Base-by-base conservation (phyloP, 2,113 vertebrate genomes). In the Ursus arctos region DNA sequence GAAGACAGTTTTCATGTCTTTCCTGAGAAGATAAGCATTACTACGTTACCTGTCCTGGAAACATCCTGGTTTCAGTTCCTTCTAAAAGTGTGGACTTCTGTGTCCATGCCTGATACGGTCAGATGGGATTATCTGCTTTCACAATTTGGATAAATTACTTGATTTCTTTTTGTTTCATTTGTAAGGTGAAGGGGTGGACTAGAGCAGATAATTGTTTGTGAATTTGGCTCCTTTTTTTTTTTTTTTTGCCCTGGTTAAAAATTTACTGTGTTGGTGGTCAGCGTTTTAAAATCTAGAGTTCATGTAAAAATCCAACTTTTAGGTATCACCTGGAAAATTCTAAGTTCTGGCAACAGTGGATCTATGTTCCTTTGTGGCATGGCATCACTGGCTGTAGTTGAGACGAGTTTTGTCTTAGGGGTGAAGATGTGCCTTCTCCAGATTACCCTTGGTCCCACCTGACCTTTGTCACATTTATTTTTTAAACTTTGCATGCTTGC, bases 1-100 rank as follows among this genome's bases (percentile, higher is more conserved):
- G 36, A 86, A 90, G 33, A 80, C 61, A 40, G 33, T 72, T 91
- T 91, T 94, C 36, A 43, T 89, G 19, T 91, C 33, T 92, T 82
- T 83, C 16, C 51, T 92, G 77, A 81, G 67, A 69, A 40, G n/a
- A 4, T 84, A 79, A 92, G 11, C n/a, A 59, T 79, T 53, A 47
- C 26, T 85, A 65, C 81, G 11, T 53, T 93, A 43, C 33, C 59
- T 82, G 9, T 82, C 24, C 4, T 91, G 51, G 21, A 28, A 55
- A 19, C 47, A 67, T 65, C 31, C 19, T 83, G 8, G 33, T 72
- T 80, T 88, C 49, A 51, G 10, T 91, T 95, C 94, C 36, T 57
- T 83, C 22, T 63, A 6, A 24, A 87, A 82, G 15, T 83, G 51
- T 91, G 36, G 18, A 55, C 40, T 87, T 95, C 69, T 77, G 63